Base-by-base conservation (phyloP, 2,888 invertebrate genomes). In the Hirtodrosophila cameraria region DNA sequence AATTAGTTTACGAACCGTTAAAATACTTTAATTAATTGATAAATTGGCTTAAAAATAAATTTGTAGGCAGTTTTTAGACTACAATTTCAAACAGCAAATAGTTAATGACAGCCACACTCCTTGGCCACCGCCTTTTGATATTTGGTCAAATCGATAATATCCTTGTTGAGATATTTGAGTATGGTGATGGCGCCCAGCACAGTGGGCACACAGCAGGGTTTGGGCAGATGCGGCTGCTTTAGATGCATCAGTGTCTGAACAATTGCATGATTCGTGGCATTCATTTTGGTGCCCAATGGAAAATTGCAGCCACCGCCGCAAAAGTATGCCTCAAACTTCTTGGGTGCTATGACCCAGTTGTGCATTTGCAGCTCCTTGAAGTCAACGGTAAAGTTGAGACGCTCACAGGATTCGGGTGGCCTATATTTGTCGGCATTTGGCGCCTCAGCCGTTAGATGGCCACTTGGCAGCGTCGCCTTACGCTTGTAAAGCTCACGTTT, bases 111-210 rank as follows among this genome's bases (percentile, higher is more conserved):
- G 1, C 99, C 99, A 90, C 99, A 99, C 76, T 97, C 96, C 90
- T 97, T 97, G 16, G 98, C 98, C 5, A 98, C 97, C 96, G 99
- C 98, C 89, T 97, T 97, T 86, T 96, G 96, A 91, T 97, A 99
- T 90, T 97, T 97, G 88, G 97, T 97, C 59, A 98, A 92, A 73
- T 97, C 96, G 43, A 97, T 96, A 90, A 96, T 97, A 41, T 96
- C 94, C 82, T 97, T 96, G 81, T 97, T 97, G 27, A 97, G 94
- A 89, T 96, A 96, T 89, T 97, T 97, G 35, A 98, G 92, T 49
- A 98, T 97, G 0, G 97, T 96, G 87, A 98, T 96, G 1, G 97
- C 94, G 0, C 94, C 94, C 57, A 98, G 91, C 89, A 96, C 96
- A 39, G 96, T 96, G 6, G 98, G 98, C 2, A 97, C 97, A 91